Evolutionary conservation across 2,797 vertebrate species (phyloP).

Genomic region (Anguilla pacifica): DNA sequence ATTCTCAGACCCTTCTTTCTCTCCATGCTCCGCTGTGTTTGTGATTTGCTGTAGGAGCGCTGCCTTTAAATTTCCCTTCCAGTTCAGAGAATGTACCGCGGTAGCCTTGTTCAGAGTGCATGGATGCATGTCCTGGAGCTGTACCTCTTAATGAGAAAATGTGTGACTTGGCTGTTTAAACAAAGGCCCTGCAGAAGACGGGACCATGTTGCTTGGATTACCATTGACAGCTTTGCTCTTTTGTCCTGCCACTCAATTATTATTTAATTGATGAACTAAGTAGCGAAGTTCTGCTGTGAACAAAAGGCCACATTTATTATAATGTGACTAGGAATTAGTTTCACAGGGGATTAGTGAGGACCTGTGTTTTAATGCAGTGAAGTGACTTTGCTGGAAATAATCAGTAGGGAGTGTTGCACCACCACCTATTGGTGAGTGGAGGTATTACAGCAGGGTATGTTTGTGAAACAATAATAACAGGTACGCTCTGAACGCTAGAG

Average conservation of each 20-base stretch:
- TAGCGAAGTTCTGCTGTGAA: conserved; percentile 23
- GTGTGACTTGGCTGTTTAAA: not conserved
- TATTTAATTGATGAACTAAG: conserved; percentile 27
- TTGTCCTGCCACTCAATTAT: conserved; percentile 27
- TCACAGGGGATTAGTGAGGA: conserved; percentile 59
- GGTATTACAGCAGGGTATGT: not conserved
- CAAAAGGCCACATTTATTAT: conserved; percentile 46
- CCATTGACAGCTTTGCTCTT: conserved; percentile 19
- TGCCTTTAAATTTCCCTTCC: not conserved
- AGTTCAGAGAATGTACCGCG: not conserved
- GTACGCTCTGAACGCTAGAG: conserved; percentile 24
- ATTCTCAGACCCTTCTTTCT: not conserved
- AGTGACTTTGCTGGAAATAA: conserved; percentile 40
- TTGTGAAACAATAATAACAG: not conserved
- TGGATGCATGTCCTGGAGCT: not conserved
- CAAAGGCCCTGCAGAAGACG: not conserved
- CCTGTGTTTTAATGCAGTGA: conserved; percentile 45
- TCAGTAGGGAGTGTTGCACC: conserved; percentile 16
- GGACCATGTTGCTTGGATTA: not conserved
- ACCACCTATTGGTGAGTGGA: conserved; percentile 28
- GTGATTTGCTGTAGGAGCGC: not conserved
- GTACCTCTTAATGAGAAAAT: not conserved
- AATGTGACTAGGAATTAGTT: conserved; percentile 67
- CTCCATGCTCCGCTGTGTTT: not conserved
- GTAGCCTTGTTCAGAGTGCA: not conserved